Percentiles rank a stretch among this genome's conserved stretches.
Evolutionary conservation across 1,140 invertebrate species (phyloP).

Genomic region (Neuroterus valhalla): DNA sequence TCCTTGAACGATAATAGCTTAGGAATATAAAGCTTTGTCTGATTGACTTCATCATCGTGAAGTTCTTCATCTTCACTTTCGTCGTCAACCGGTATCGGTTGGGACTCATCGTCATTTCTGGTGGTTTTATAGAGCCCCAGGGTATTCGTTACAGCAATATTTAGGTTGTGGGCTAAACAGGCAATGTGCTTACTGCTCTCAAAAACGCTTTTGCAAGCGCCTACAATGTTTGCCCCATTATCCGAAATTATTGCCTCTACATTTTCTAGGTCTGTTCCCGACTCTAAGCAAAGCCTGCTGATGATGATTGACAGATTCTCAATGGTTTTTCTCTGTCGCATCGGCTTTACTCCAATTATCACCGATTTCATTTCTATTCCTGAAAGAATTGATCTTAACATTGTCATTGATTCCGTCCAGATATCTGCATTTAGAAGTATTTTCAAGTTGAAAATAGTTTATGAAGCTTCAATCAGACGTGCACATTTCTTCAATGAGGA

Average conservation of each 20-base stretch:
- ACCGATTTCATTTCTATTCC: conserved; percentile 3
- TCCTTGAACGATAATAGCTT: neutral
- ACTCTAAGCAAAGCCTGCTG: neutral
- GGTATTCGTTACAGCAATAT: neutral
- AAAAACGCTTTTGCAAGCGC: conserved; percentile 33
- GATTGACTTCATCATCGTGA: neutral
- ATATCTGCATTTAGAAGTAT: neutral
- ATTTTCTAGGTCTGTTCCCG: conserved; percentile 4
- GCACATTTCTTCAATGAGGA: too few relatives aligned
- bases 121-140: neutral
- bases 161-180: conserved; percentile 30
- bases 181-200: conserved; percentile 27
- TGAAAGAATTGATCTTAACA: neutral
- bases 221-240: conserved; percentile 33
- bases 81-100: neutral
- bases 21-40: neutral
- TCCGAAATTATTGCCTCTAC: conserved; percentile 23
- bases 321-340: conserved; percentile 32
- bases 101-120: neutral
- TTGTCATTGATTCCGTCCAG: too few relatives aligned
- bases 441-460: too few relatives aligned
- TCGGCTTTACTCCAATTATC: conserved; percentile 10
- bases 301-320: conserved; percentile 15
- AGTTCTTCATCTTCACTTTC: neutral
- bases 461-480: too few relatives aligned